phyloP scores from a whole-genome alignment of 2,888 invertebrate genomes.

The Mesochorus sp. region DNA sequence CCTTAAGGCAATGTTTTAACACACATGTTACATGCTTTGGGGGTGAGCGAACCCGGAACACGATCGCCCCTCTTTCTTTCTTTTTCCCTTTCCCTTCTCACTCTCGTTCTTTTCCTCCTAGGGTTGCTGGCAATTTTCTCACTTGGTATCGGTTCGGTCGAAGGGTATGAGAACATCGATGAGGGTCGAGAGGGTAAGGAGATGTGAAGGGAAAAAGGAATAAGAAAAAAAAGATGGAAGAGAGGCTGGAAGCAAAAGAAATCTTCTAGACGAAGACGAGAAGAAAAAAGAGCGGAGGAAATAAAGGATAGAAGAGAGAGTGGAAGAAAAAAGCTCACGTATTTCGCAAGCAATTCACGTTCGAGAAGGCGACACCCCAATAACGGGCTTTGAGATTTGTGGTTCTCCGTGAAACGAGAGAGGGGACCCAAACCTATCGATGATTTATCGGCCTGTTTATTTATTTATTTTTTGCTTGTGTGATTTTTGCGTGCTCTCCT shows the following conservation, averaged over 20 bases:
- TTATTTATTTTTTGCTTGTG: conserved; percentile 59
- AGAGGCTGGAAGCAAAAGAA: conserved; percentile 51
- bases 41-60: conserved; percentile 50
- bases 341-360: conserved; percentile 73
- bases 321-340: conserved; percentile 52
- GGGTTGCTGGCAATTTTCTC: conserved; percentile 35
- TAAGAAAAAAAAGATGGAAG: conserved; percentile 53
- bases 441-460: conserved; percentile 75
- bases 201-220: conserved; percentile 45
- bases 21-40: conserved; percentile 64
- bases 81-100: neutral
- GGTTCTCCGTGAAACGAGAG: conserved; percentile 68
- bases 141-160: conserved; percentile 37
- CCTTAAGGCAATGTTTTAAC: conserved; percentile 63
- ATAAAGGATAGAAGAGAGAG: conserved; percentile 9
- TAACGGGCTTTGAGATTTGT: conserved; percentile 76
- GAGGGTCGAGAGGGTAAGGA: conserved; percentile 56
- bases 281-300: conserved; percentile 36
- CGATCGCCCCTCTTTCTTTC: conserved; percentile 40
- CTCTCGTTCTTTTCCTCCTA: conserved; percentile 10
- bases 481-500: conserved; percentile 36
- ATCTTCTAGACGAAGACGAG: conserved; percentile 54
- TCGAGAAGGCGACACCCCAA: conserved; percentile 75
- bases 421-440: conserved; percentile 73
- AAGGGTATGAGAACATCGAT: conserved; percentile 51